Evolutionary conservation across 1,140 invertebrate genomes (phyloP), one percentile per base, ranked within the genome.

Genomic region (Paralvinella palmiformis): DNA sequence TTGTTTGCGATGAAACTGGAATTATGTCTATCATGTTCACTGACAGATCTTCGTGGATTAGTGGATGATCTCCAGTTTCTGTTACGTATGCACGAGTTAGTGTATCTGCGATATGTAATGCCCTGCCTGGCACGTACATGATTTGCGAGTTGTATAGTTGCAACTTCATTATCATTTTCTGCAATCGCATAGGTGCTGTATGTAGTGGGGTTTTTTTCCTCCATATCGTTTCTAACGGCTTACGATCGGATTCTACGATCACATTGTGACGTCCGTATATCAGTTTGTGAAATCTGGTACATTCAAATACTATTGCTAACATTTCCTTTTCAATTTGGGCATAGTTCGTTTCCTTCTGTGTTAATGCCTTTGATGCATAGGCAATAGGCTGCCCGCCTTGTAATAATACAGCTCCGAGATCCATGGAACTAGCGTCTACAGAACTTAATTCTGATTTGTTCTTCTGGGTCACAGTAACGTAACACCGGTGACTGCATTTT

Each of bases 301-400:
- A 70, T 7, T 72, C 74, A 65, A 81, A 85, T 4, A 84, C 71
- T 37, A 84, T 80, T 2, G 82, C 79, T 1, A 83, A 69, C 4
- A 80, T 71, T 68, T 85, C 81, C 62, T 79, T 77, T 60, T 85
- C 80, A 1, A 83, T 78, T 68, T 84, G 78, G 13, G 73, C 75
- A 63, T 83, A 83, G 45, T 82, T 81, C 35, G 69, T 17, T 69
- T 85, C 78, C 37, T 73, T 69, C 4, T 58, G 5, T 5, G 76
- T 80, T 13, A 84, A 64, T 10, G 77, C 71, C 33, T 78, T 63
- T 2, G 80, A 83, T 6, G 79, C 79, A 64, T 74, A 84, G 17
- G 77, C 74, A 1, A 84, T 71, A 1, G 75, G 76, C 69, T 71
- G 70, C 76, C 75, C 20, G 53, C 82, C 72, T 66, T 85, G 82